Conservation (phyloP, 2,888 invertebrate species). For the Melanotus villosus region DNA sequence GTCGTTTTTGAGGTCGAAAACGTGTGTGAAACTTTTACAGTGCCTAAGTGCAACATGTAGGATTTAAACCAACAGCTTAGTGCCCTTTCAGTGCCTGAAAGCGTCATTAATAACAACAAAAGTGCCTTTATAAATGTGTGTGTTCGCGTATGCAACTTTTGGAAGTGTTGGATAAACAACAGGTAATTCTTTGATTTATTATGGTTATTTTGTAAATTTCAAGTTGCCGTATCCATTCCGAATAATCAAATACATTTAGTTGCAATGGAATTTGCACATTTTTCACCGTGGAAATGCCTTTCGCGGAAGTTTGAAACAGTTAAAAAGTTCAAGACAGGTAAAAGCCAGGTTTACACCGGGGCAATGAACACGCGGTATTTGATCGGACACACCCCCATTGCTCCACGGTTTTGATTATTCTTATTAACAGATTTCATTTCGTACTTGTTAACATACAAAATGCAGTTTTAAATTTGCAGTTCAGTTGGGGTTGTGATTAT, state of each 20-base stretch:
- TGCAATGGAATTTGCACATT: constrained; percentile 5
- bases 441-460: too few species aligned
- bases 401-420: constrained; percentile 28
- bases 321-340: constrained; percentile 63
- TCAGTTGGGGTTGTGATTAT: too few species aligned
- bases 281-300: constrained; percentile 46
- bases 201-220: not conserved
- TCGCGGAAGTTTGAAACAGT: constrained; percentile 57
- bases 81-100: constrained; percentile 27
- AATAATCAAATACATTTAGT: not conserved
- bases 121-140: constrained; percentile 50
- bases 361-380: constrained; percentile 60
- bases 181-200: constrained; percentile 53
- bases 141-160: constrained; percentile 54
- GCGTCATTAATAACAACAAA: constrained; percentile 26
- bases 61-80: constrained; percentile 16
- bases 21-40: constrained; percentile 27
- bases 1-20: constrained; percentile 20
- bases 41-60: constrained; percentile 36
- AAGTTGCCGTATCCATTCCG: not conserved
- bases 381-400: constrained; percentile 22
- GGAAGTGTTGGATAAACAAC: constrained; percentile 57
- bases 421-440: not conserved
- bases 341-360: constrained; percentile 63
- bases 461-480: too few species aligned